Percentiles rank a stretch among this genome's conserved stretches.
Evolutionary conservation across 2,888 invertebrate genomes (phyloP).

Genomic region (Eupithecia subfuscata): DNA sequence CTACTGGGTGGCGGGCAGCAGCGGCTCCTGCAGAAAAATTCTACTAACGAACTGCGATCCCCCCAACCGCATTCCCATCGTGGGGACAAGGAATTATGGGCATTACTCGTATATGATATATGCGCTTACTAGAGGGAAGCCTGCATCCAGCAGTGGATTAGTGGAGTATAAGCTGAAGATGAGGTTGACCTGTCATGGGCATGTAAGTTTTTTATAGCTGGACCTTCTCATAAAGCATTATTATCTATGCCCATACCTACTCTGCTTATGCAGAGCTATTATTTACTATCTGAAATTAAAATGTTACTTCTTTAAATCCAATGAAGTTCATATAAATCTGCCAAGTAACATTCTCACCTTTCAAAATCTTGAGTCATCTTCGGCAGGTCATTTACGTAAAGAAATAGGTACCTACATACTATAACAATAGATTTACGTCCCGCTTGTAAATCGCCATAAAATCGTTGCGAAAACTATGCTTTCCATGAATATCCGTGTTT

Average conservation of each 20-base stretch:
- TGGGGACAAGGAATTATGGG: neutral
- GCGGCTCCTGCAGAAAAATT: too few relatives aligned
- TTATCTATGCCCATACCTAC: neutral
- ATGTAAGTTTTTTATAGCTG: neutral
- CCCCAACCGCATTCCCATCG: neutral
- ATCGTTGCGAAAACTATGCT: slow-evolving; percentile 45
- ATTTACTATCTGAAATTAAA: neutral
- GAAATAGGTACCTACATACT: neutral
- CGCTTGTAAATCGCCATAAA: slow-evolving; percentile 47
- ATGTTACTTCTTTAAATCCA: neutral
- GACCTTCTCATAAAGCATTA: neutral
- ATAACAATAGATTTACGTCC: slow-evolving; percentile 10
- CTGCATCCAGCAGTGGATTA: neutral
- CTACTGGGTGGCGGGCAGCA: too few relatives aligned
- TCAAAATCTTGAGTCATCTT: slow-evolving; percentile 4
- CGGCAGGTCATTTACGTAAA: neutral
- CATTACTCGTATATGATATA: neutral
- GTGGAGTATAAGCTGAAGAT: neutral
- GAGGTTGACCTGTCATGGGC: neutral
- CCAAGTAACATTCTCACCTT: neutral
- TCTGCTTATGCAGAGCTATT: neutral
- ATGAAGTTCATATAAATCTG: neutral
- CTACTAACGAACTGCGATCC: neutral
- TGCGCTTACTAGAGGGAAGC: neutral
- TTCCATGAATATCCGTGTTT: slow-evolving; percentile 23